Conservation (phyloP, 2,888 invertebrate genomes). For the Pterobdella sp. region DNA sequence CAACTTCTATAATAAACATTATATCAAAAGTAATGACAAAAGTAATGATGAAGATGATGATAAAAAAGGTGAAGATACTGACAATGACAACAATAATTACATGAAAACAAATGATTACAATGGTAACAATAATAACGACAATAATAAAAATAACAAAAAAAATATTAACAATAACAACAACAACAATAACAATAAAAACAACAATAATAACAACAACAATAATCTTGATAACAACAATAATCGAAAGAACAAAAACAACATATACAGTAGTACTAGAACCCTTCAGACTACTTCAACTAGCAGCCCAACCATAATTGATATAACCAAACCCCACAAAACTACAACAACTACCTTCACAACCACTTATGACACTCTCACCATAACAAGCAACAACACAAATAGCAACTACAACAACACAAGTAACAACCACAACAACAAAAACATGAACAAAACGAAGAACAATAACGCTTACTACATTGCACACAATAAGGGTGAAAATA, state of each 20-base stretch:
- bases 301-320: not conserved
- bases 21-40: conserved; percentile 17
- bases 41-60: not conserved
- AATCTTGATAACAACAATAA: not conserved
- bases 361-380: not conserved
- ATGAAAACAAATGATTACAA: not conserved
- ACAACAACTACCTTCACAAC: not conserved
- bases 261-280: too few relatives aligned
- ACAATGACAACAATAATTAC: not conserved
- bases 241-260: not conserved
- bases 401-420: not conserved
- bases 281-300: too few relatives aligned
- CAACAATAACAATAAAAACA: not conserved
- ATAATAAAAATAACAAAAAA: not conserved
- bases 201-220: not conserved
- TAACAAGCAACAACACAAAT: not conserved
- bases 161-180: not conserved
- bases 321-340: not conserved
- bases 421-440: not conserved
- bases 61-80: not conserved
- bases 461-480: not conserved
- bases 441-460: not conserved
- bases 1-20: not conserved
- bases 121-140: not conserved
- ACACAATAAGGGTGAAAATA: not conserved